phyloP scores from a whole-genome alignment of 64 coral and sea anemone species.

The Porites australiensis region DNA sequence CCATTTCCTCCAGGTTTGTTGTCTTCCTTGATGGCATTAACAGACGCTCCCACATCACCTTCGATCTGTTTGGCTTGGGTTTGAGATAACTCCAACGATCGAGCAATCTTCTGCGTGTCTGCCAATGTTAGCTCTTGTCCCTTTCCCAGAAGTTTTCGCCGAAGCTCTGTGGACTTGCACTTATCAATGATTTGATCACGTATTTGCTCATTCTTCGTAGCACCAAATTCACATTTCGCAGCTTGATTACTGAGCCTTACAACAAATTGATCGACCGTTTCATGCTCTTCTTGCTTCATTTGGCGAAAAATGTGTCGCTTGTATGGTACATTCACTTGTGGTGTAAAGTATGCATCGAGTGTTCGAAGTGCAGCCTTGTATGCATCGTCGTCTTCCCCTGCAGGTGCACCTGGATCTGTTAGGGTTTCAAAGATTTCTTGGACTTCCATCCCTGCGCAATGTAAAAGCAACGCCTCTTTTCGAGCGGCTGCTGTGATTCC shows the following conservation, averaged over 20 bases:
- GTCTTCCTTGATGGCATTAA: conserved; percentile 9
- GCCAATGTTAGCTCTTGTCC: conserved; percentile 5
- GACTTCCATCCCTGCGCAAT: conserved; percentile 42
- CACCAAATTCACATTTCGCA: conserved; percentile 48
- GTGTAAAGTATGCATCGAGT: conserved; percentile 29
- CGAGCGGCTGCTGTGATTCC: conserved; percentile 21
- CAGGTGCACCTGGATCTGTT: conserved; percentile 35
- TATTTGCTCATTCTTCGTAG: conserved; percentile 23
- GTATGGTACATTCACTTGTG: conserved; percentile 51
- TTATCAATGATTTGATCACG: conserved; percentile 39
- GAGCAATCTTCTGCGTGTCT: neutral
- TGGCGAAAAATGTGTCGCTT: conserved; percentile 51
- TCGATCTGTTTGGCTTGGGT: conserved; percentile 9
- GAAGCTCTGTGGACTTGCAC: conserved; percentile 9
- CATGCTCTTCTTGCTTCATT: conserved; percentile 41
- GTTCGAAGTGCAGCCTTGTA: conserved; percentile 38
- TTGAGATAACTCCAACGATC: neutral
- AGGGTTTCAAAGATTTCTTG: conserved; percentile 40
- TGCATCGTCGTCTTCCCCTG: neutral
- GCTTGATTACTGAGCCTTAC: conserved; percentile 23
- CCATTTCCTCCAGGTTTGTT: conserved; percentile 7
- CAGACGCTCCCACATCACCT: neutral
- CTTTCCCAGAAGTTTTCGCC: conserved; percentile 12
- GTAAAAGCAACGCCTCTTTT: conserved; percentile 3
- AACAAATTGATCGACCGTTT: conserved; percentile 64